Evolutionary conservation across 2,797 vertebrate genomes (phyloP).

Genomic region (Antrozous pallidus): DNA sequence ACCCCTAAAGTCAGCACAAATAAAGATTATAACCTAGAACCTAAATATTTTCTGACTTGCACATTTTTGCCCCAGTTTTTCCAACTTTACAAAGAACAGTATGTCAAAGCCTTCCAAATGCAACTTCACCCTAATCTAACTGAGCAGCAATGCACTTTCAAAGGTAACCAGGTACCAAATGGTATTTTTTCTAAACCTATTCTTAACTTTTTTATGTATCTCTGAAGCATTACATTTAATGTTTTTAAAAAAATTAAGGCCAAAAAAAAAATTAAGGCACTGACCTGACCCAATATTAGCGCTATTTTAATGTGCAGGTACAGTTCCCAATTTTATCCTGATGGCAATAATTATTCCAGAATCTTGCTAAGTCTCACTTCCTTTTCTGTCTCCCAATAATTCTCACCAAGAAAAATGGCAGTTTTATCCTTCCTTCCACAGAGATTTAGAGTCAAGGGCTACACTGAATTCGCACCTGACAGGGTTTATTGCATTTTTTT

Average conservation of each 20-base stretch:
- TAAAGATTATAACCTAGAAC: neutral
- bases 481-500: slow-evolving; percentile 53
- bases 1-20: neutral
- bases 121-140: neutral
- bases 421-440: slow-evolving; percentile 49
- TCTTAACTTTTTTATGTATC: neutral
- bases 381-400: slow-evolving; percentile 31
- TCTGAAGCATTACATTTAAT: neutral
- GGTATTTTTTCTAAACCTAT: neutral
- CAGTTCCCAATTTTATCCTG: neutral
- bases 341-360: slow-evolving; percentile 3
- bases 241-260: neutral
- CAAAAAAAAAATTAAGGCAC: neutral
- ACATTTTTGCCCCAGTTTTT: neutral
- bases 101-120: neutral
- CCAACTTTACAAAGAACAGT: neutral
- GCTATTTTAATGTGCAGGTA: neutral
- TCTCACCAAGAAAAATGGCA: neutral
- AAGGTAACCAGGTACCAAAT: neutral
- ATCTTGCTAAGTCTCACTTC: neutral
- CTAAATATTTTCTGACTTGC: neutral
- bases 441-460: slow-evolving; percentile 52
- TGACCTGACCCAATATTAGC: neutral
- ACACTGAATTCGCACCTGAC: slow-evolving; percentile 58
- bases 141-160: neutral